Base-by-base conservation (phyloP, 2,113 vertebrate species). In the Anhinga rufa region DNA sequence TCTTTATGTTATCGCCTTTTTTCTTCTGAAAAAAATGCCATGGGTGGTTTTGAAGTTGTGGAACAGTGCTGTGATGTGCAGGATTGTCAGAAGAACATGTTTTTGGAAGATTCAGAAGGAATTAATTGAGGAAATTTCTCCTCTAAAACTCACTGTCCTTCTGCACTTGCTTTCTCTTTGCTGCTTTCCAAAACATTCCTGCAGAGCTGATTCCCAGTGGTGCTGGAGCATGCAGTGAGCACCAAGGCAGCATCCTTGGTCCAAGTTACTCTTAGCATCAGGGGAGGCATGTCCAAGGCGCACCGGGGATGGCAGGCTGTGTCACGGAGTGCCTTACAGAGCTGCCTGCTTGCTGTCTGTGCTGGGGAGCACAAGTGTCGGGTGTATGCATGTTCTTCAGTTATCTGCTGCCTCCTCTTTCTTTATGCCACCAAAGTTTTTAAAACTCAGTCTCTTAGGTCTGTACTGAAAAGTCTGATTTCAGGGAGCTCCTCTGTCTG, bases 281-380 rank as follows among this genome's bases (percentile, higher is more conserved):
- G 36, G 62, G 74, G 20, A 78, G 36, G 24, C 25, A 12, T 1
- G 1, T n/a, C 36, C 22, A 15, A 12, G 48, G 19, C 3, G 5
- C 16, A 2, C 7, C 2, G 2, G 24, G 52, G n/a, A 6, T 34
- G 49, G 9, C 22, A 51, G 31, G 3, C 61, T 15, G 24, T 14
- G 36, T 25, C 55, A 28, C 1, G 4, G 17, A 13, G 17, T 6
- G 2, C 32, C 17, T 24, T 4, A 8, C 0, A 0, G 55, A 68
- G 22, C 61, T 64, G 40, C 31, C 84, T 15, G 40, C 58, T 83
- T 1, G 0, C 58, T 38, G 14, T 15, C 68, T 2, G 1, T 38
- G 44, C 9, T 32, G 38, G 20, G 48, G 49, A 69, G 19, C 7
- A 4, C n/a, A 42, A 17, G 24, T 19, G 19, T 42, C 1, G 5